Evolutionary conservation across 2,797 vertebrate genomes (phyloP), one percentile per base, ranked within the genome.

Genomic region (Protonibea diacanthus): DNA sequence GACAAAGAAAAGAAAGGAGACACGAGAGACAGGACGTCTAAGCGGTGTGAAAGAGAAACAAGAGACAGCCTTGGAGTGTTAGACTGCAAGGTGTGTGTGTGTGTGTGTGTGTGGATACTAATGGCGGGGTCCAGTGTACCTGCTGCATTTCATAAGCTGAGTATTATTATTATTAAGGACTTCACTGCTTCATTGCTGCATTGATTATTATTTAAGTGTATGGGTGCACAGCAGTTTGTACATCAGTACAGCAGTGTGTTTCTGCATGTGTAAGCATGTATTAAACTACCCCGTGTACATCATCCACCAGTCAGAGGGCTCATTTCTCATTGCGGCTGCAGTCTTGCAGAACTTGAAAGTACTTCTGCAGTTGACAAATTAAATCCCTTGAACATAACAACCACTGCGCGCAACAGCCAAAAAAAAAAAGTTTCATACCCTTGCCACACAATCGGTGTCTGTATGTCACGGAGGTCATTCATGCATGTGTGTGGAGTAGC

Each of bases 101-200:
- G 25, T 27, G 25, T 27, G 25, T 29, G 38, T 44, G 59, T 21
- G 7, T 15, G 47, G 21, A 47, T 18, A 18, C 14, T 47, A 45
- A 45, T 27, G 20, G 15, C 1, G 10, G 21, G 25, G 23, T 66
- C 48, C 2, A 8, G 27, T 52, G 20, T 23, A 66, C 20, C 48
- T 5, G 2, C 63, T 38, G 47, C 38, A 66, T 57, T 81, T 75
- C 44, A 62, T 51, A 71, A 73, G 44, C 49, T 8, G 21, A 51
- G 51, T 76, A 25, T 78, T 83, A n/a, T n/a, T n/a, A n/a, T 84
- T 71, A 71, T 86, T 56, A 53, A 68, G 45, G 61, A 65, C 38
- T 44, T 63, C 10, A 15, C 45, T 71, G 42, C 71, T 78, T 71
- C 42, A 49, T 57, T 61, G 60, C 51, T 47, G 72, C 60, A 71